Evolutionary conservation across 1,140 invertebrate species (phyloP).

Genomic region (Arion vulgaris): DNA sequence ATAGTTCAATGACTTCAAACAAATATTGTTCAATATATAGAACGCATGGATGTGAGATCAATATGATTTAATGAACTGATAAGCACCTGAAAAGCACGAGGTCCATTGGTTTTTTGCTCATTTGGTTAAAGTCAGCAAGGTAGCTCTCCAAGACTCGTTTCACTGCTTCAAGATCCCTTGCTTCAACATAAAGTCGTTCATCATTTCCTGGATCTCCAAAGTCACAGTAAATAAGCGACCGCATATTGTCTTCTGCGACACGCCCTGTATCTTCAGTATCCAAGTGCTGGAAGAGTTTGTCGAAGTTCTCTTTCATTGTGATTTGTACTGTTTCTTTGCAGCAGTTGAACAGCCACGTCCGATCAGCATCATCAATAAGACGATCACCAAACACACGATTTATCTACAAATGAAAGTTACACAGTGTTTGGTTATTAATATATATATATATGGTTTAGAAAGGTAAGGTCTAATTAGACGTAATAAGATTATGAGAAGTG

Average conservation of each 20-base stretch:
- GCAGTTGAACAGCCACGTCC: slow-evolving; percentile 84
- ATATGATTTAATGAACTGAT: no score
- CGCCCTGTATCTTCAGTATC: slow-evolving; percentile 73
- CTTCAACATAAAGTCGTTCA: slow-evolving; percentile 89
- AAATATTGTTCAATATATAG: no score
- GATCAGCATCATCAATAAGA: slow-evolving; percentile 85
- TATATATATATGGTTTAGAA: no score
- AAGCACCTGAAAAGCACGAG: slow-evolving; percentile 90
- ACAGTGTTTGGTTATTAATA: background rate
- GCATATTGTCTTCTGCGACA: slow-evolving; percentile 83
- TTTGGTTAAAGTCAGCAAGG: slow-evolving; percentile 93
- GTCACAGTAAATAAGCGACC: slow-evolving; percentile 94
- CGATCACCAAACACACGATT: slow-evolving; percentile 94
- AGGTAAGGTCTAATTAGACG: no score
- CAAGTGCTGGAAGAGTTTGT: slow-evolving; percentile 75
- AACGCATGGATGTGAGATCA: no score
- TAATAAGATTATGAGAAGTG: no score
- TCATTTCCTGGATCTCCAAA: slow-evolving; percentile 95
- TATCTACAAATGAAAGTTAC: slow-evolving; percentile 56
- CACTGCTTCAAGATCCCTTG: slow-evolving; percentile 86
- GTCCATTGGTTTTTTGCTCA: slow-evolving; percentile 98
- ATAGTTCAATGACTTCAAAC: no score
- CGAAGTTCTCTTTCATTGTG: slow-evolving; percentile 74
- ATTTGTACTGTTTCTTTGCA: slow-evolving; percentile 70
- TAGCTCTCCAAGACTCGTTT: slow-evolving; percentile 88